Conservation (phyloP, 2,113 vertebrate species). For the Dicaeum eximium region DNA sequence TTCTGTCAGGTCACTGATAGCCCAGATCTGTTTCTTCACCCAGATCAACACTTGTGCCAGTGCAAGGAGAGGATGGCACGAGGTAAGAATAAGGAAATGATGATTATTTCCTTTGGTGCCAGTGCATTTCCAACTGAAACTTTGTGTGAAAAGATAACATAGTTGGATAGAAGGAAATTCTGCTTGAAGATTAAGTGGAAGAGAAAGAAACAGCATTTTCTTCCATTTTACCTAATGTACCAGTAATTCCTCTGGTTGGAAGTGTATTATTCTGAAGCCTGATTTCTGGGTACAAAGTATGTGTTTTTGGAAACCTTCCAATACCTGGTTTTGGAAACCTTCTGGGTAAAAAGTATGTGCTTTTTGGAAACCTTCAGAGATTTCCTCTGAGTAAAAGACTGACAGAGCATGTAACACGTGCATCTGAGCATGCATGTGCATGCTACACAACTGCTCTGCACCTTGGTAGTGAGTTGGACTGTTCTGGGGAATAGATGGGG, state of each 20-base stretch:
- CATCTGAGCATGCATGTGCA: fast-evolving
- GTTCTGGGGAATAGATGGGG: neutral
- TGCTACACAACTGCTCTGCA: neutral
- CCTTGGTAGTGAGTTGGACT: neutral
- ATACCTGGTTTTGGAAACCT: neutral
- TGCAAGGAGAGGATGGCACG: neutral
- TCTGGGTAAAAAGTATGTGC: neutral
- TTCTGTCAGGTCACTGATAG: neutral
- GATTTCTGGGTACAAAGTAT: neutral
- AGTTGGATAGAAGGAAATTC: neutral
- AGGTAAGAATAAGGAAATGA: neutral
- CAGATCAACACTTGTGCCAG: neutral
- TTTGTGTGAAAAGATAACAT: neutral
- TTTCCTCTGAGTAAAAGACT: neutral
- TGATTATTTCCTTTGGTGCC: neutral
- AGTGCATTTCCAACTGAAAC: neutral
- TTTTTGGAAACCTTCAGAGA: neutral
- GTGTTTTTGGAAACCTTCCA: neutral
- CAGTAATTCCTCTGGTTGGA: neutral
- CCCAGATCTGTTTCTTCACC: neutral
- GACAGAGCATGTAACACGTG: fast-evolving
- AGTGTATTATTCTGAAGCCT: neutral
- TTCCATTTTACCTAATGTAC: neutral
- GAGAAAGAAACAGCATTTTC: neutral
- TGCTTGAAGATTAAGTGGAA: neutral